Percentiles rank a stretch among this genome's conserved stretches.
phyloP scores from a whole-genome alignment of 35 echinoderm and acorn worm species.

The Heliocidaris tuberculata region DNA sequence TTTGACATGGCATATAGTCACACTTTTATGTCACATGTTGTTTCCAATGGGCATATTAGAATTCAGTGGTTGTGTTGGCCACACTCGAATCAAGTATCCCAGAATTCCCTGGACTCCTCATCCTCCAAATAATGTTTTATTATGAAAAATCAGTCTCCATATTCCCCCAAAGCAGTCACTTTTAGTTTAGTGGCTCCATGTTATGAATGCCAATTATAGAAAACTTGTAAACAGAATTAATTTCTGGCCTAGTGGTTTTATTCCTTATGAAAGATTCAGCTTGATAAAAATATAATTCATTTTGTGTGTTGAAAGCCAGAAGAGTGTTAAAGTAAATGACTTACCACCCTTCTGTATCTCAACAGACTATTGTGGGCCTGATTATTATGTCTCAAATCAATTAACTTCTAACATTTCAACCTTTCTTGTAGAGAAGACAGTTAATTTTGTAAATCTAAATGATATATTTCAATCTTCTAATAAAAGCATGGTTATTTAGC shows the following conservation, averaged over 20 bases:
- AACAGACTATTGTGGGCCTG: background rate
- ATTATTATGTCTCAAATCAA: background rate
- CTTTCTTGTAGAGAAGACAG: background rate
- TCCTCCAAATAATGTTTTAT: constrained; percentile 13
- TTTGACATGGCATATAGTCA: constrained; percentile 11
- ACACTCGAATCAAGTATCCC: constrained; percentile 35
- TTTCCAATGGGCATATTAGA: constrained; percentile 6
- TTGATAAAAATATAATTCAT: background rate
- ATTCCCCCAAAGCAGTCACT: constrained; percentile 9
- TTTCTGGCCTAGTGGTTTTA: background rate
- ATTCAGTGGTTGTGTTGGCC: constrained; percentile 38
- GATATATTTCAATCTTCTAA: too few relatives aligned
- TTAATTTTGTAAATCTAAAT: too few relatives aligned
- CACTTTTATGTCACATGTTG: constrained; percentile 17
- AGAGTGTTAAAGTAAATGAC: too few relatives aligned
- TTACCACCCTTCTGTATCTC: too few relatives aligned
- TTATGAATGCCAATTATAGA: background rate
- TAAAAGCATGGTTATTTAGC: too few relatives aligned
- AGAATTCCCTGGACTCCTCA: background rate
- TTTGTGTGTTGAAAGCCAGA: background rate
- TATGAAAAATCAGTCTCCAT: constrained; percentile 18
- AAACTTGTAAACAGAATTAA: constrained; percentile 4
- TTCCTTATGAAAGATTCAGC: background rate
- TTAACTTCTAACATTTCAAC: background rate
- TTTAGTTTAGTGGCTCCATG: background rate